Percentiles rank a stretch among this genome's conserved stretches.
Conservation (phyloP, 2,888 invertebrate species). For the Herminia tarsipennalis region DNA sequence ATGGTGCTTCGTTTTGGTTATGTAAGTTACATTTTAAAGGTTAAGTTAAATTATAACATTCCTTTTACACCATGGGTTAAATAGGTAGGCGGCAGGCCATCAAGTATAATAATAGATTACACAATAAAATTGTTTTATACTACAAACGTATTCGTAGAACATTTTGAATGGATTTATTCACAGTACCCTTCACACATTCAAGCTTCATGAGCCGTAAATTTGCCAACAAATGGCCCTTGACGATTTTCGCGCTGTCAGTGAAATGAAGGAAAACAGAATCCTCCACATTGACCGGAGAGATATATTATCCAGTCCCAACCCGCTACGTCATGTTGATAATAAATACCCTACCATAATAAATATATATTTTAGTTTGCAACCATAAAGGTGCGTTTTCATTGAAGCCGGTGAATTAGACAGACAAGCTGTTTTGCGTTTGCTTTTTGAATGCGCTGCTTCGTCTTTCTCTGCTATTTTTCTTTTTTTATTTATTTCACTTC, state of each 20-base stretch:
- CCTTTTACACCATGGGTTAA: constrained; percentile 22
- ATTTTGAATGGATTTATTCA: constrained; percentile 32
- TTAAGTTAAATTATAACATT: too few species aligned
- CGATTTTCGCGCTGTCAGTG: constrained; percentile 69
- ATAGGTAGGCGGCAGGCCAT: constrained; percentile 1
- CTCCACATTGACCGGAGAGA: constrained; percentile 55
- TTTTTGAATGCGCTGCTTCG: too few species aligned
- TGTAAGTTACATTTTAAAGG: too few species aligned
- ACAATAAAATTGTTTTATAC: constrained; percentile 12
- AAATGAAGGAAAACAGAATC: constrained; percentile 76
- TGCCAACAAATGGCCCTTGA: constrained; percentile 79
- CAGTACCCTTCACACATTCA: constrained; percentile 62
- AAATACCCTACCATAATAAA: constrained; percentile 37
- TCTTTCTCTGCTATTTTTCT: too few species aligned
- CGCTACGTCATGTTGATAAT: constrained; percentile 53
- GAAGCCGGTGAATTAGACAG: too few species aligned
- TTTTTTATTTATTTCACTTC: too few species aligned
- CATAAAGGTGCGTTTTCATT: too few species aligned
- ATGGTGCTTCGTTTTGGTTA: too few species aligned
- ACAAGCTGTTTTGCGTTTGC: too few species aligned
- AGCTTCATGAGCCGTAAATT: constrained; percentile 77
- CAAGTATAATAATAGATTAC: neutral
- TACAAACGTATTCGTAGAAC: constrained; percentile 22
- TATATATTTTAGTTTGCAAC: constrained; percentile 45
- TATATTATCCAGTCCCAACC: constrained; percentile 56